A percentile compares a stretch with the other conserved stretches of the same genome.
These are phyloP conservation scores for Cryptoprocta ferox DNA, from an alignment of 2,797 vertebrate genomes.

Conservation along the genomic window DNA sequence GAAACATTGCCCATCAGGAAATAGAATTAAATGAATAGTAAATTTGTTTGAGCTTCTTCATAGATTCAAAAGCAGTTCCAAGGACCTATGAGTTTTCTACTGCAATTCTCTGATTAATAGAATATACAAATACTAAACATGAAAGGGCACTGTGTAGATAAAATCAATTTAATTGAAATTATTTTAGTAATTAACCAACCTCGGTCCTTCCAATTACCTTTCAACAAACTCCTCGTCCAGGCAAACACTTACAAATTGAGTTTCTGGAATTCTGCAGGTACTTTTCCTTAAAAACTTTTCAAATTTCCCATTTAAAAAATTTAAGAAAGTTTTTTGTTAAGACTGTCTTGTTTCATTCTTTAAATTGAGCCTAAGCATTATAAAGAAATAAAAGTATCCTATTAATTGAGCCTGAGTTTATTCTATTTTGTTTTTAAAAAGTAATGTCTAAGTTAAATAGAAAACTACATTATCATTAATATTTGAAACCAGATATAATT, in stretches of 20 bases:
- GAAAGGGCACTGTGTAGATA: background rate
- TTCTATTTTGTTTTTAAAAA: background rate
- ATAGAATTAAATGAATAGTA: background rate
- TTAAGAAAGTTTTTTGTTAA: background rate
- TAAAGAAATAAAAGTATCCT: background rate
- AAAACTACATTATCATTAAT: constrained; percentile 35
- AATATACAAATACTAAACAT: background rate
- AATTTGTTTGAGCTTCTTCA: background rate
- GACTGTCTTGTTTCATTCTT: background rate
- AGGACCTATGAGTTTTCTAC: background rate
- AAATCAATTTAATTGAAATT: background rate
- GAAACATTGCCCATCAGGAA: background rate
- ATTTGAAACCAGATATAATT: constrained; percentile 44
- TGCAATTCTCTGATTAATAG: background rate
- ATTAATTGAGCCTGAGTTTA: constrained; percentile 10
- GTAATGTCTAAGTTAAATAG: background rate
- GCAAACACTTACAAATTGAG: background rate
- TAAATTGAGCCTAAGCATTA: background rate
- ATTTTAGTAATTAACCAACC: background rate
- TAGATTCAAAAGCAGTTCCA: background rate
- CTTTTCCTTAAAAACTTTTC: background rate
- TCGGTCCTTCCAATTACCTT: background rate
- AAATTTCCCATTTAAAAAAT: background rate
- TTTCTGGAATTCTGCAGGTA: background rate
- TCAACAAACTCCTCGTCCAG: background rate